Conservation (phyloP, 2,797 vertebrate genomes). For the Taenioides sp. region DNA sequence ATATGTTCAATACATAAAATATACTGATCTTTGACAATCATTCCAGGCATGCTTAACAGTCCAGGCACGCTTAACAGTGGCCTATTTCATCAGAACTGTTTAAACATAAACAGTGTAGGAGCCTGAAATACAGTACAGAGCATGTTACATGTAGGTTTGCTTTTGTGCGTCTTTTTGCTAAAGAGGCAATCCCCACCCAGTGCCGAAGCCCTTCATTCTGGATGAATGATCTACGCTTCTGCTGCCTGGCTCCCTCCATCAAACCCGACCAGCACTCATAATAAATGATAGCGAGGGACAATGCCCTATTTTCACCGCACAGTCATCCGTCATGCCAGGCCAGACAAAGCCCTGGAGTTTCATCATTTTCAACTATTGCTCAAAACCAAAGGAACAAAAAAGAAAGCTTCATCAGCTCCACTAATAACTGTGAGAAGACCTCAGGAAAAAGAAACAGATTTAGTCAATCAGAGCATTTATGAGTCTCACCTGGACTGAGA, state of each 20-base stretch:
- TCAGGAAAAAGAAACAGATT: conserved; percentile 45
- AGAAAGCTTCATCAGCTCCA: conserved; percentile 60
- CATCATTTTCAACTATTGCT: conserved; percentile 77
- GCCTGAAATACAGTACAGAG: conserved; percentile 12
- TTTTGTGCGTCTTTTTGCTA: conserved; percentile 30
- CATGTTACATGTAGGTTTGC: conserved; percentile 6
- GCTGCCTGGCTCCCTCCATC: conserved; percentile 74
- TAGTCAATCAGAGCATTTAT: conserved; percentile 40
- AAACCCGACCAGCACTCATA: conserved; percentile 79
- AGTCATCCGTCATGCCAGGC: conserved; percentile 80
- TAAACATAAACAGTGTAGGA: not conserved
- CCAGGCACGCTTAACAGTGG: too few species aligned
- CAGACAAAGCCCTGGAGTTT: conserved; percentile 77
- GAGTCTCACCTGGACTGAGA: conserved; percentile 23
- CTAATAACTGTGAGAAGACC: conserved; percentile 49
- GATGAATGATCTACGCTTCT: conserved; percentile 77
- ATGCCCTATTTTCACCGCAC: conserved; percentile 79
- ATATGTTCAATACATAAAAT: not conserved
- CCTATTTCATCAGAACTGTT: too few species aligned
- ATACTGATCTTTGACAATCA: not conserved
- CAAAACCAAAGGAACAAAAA: conserved; percentile 61
- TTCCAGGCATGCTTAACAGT: not conserved
- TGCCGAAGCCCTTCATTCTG: conserved; percentile 60
- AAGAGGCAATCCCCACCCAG: conserved; percentile 46
- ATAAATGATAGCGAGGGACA: conserved; percentile 83